Evolutionary conservation across 2,113 vertebrate species (phyloP).

Genomic region (Epinephelus lanceolatus): DNA sequence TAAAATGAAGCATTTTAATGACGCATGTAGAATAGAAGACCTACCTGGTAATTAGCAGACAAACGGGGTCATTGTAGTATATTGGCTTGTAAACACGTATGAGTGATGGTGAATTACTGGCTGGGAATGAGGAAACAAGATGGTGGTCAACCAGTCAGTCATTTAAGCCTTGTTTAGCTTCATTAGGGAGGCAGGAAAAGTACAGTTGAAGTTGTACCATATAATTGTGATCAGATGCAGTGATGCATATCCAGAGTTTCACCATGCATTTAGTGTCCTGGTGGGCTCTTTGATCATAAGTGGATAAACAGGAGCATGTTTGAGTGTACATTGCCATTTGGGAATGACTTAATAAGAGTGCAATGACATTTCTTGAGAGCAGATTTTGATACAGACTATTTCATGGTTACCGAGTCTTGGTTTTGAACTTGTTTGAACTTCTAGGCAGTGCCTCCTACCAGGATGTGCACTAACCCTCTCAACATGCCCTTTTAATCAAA

Average conservation of each 20-base stretch:
- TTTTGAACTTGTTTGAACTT: conserved; percentile 2
- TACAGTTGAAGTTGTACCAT: background rate
- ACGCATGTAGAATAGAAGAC: background rate
- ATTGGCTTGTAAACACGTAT: conserved; percentile 44
- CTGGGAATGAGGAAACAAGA: conserved; percentile 55
- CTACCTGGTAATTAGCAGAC: background rate
- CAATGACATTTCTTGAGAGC: conserved; percentile 28
- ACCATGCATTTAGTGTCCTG: background rate
- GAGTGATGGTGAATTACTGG: conserved; percentile 31
- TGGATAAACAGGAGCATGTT: background rate
- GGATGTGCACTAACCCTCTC: background rate
- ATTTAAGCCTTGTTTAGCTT: background rate
- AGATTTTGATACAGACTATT: conserved; percentile 19
- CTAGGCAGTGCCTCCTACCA: background rate
- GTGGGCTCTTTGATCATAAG: conserved; percentile 16
- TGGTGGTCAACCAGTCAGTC: background rate
- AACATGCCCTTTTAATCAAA: background rate
- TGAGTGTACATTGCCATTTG: conserved; percentile 7
- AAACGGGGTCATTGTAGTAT: conserved; percentile 9
- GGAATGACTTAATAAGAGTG: background rate
- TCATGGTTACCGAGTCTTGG: background rate
- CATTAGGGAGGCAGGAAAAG: conserved; percentile 23
- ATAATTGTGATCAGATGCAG: conserved; percentile 16
- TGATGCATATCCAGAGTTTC: background rate
- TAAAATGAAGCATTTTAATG: conserved; percentile 12